phyloP scores from a whole-genome alignment of 2,888 invertebrate genomes.

The Thumatha senex region DNA sequence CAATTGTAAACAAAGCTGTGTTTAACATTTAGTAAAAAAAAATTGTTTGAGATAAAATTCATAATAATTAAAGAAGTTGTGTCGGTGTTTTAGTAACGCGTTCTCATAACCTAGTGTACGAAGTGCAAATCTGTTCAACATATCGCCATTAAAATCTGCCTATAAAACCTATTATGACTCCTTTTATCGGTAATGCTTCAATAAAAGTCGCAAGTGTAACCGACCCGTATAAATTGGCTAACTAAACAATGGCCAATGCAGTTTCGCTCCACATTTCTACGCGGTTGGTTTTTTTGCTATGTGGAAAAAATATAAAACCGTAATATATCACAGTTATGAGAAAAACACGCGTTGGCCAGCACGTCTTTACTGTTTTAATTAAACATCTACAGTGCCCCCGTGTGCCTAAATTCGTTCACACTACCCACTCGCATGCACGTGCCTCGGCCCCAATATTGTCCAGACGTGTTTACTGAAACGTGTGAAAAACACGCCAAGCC shows the following conservation, averaged over 20 bases:
- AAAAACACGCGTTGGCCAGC: constrained; percentile 75
- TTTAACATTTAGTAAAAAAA: too few relatives aligned
- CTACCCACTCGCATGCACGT: constrained; percentile 50
- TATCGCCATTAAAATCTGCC: constrained; percentile 76
- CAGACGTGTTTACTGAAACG: constrained; percentile 61
- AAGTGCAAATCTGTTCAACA: constrained; percentile 64
- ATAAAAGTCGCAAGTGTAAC: constrained; percentile 82
- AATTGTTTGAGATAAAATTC: neutral
- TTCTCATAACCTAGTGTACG: constrained; percentile 47
- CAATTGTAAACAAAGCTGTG: too few relatives aligned
- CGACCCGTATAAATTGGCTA: constrained; percentile 83
- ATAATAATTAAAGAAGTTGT: neutral
- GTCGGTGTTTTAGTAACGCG: constrained; percentile 21
- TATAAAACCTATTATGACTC: constrained; percentile 78
- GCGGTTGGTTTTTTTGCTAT: constrained; percentile 72
- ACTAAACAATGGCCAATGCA: constrained; percentile 80
- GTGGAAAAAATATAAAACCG: constrained; percentile 63
- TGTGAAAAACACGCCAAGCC: constrained; percentile 53
- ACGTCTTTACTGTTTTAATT: constrained; percentile 77
- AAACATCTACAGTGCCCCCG: constrained; percentile 62
- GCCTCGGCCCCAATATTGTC: constrained; percentile 53
- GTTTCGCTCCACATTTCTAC: constrained; percentile 79
- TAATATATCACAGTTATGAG: constrained; percentile 78
- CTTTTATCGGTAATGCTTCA: constrained; percentile 82
- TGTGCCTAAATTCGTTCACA: constrained; percentile 64